Base-by-base conservation (phyloP, 2,888 invertebrate genomes). In the Meiosimyza platycephala region DNA sequence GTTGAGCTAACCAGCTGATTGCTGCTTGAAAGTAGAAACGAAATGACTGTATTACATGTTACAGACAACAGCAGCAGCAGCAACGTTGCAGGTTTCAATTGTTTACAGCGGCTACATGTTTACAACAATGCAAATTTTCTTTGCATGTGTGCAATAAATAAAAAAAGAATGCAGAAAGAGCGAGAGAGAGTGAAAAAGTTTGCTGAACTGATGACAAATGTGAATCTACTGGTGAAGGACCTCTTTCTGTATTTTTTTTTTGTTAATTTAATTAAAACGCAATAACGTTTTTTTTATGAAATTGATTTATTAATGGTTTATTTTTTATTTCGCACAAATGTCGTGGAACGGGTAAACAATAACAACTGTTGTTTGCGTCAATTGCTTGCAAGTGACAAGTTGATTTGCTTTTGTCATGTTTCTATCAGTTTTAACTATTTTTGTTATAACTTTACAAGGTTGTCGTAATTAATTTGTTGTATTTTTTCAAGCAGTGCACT, bases 121-220 rank as follows among this genome's bases (percentile, higher is more conserved):
- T 18, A 40, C 6, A 40, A 40, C 6, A 40, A 9, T 40, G 40
- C 9, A 40, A 40, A 40, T 40, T 40, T 40, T 40, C 40, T 9
- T 40, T 5, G 7, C 9, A 40, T 9, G 40, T 40, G 40, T 40
- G 40, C 9, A 6, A 40, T 40, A 40, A 40, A 40, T 9, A 40
- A 40, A 40, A 9, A 40, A 6, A 7, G 40, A 9, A 1, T 1
- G 40, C 22, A 18, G 55, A 3, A 7, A 55, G 55, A 18, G 55
- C 5, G 18, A 55, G 22, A 18, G 18, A 18, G 55, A 55, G 18
- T 6, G 55, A 18, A 1, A 15, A 28, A 57, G 57, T 57, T 57
- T 22, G 57, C 63, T 63, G 18, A 40, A 47, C 63, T 47, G 63
- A 63, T 63, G 63, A 63, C 63, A 63, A 48, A 63, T 63, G 63